Base-by-base conservation (phyloP, 2,888 invertebrate species). In the Cryptus armator region DNA sequence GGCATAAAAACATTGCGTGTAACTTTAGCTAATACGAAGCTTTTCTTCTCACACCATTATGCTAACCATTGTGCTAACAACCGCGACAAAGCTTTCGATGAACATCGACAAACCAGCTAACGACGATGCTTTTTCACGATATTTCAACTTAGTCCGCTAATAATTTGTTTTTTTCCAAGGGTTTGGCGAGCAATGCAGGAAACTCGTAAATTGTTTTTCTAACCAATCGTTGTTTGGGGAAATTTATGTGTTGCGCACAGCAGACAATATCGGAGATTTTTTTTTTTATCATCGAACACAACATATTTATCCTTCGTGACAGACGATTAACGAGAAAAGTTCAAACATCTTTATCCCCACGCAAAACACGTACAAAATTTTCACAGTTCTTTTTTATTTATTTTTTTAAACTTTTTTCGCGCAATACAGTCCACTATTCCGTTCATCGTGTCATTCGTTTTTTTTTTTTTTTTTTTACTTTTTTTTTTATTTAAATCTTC, bases 151-250 rank as follows among this genome's bases (percentile, higher is more conserved):
- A 37, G 37, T 37, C 62, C n/a, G 46, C 29, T 75, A 76, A 76
- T 48, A 62, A 43, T 14, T 59, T 32, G 78, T 81, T 85, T 59
- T 19, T 24, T 62, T 75, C 43, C 56, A 68, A 72, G 82, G 72
- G 53, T 74, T 37, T 37, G 37, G 9, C 37, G 76, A 74, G 62
- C 62, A 6, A 62, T 62, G 62, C 29, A 14, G 48, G 24, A 68
- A 44, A 74, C 72, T 72, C 91, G 89, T 91, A 93, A 93, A 93
- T 93, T 93, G 93, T 93, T 93, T 93, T 93, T 93, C 93, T 93
- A 93, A 93, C 93, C 37, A 93, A 91, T 91, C 86, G 81, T 83
- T 68, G 67, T 72, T 62, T 74, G 12, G 32, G 24, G 75, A 19
- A 37, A 32, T 62, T 72, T 64, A 32, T 46, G 51, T 76, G 19